Evolutionary conservation across 2,888 invertebrate genomes (phyloP).

Genomic region (Pammene fasciana): DNA sequence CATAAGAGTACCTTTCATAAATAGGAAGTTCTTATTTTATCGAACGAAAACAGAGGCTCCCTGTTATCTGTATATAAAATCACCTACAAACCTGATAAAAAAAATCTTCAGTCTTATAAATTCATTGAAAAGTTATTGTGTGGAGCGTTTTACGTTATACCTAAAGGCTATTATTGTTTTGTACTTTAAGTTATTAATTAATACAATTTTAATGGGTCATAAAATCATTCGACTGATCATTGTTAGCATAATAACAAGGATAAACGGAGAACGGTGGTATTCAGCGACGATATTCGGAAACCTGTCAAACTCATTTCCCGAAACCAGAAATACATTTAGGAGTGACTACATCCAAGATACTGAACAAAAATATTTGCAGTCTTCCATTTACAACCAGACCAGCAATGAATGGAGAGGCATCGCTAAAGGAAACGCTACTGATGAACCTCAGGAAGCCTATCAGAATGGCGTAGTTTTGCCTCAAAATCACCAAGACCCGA

Average conservation of each 20-base stretch:
- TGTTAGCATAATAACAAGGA: constrained; percentile 46
- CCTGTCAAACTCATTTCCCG: constrained; percentile 31
- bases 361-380: constrained; percentile 41
- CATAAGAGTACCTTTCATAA: constrained; percentile 29
- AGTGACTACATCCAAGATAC: constrained; percentile 35
- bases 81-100: no score
- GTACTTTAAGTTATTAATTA: no score
- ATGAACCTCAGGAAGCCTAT: neutral
- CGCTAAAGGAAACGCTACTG: neutral
- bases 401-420: constrained; percentile 27
- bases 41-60: neutral
- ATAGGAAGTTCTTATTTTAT: neutral
- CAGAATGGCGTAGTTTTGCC: neutral
- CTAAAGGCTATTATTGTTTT: no score
- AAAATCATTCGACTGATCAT: constrained; percentile 42
- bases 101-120: no score
- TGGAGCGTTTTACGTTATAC: no score
- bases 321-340: constrained; percentile 20
- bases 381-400: neutral
- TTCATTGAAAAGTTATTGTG: no score
- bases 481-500: neutral
- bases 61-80: neutral
- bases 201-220: constrained; percentile 45
- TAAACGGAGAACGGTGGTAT: constrained; percentile 61
- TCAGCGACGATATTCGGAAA: constrained; percentile 54